Evolutionary conservation across 2,888 invertebrate species (phyloP), one percentile per base, ranked within the genome.

Genomic region (Epinotia nisella): DNA sequence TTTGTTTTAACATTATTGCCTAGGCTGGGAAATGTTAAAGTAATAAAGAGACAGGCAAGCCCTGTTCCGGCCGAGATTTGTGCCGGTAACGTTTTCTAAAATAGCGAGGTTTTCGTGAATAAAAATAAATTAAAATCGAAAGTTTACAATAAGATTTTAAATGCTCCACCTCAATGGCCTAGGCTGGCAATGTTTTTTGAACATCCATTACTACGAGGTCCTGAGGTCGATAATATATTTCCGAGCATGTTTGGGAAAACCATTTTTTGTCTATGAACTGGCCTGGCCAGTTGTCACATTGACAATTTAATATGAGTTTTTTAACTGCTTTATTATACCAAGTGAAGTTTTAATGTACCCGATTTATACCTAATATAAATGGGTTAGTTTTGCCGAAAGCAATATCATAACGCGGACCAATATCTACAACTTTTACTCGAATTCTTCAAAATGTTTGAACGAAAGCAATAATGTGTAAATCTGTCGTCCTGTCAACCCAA

Each of bases 381-480:
- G 49, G 49, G 56, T 35, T 56, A 56, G 17, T 62, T 70, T 70
- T 62, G 66, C 60, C 41, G 56, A 49, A 72, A 56, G 49, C 61
- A 39, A 55, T 61, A 72, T 62, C 67, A 67, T 45, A 60, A 49
- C 39, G 55, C 17, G 71, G 71, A 72, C 61, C 67, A 72, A 72
- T 55, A 60, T 55, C 19, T 56, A 60, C 64, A 64, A 59, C 5
- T 65, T 65, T 19, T 66, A 66, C 64, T 35, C 41, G 21, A 56
- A 56, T 66, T 65, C 35, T n/a, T 56, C 55, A 9, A 53, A 53
- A 35, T 35, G 53, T 64, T 64, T 19, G 19, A 19, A 53, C 19
- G 13, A 65, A 65, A 62, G 17, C 39, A 58, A 45, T 55, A n/a
- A 55, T 66, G 56, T 61, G 35, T 21, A 56, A 56, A 59, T 21